These are phyloP conservation scores for Embiotoca jacksoni DNA, from an alignment of 2,113 vertebrate species.

Conservation along the genomic window DNA sequence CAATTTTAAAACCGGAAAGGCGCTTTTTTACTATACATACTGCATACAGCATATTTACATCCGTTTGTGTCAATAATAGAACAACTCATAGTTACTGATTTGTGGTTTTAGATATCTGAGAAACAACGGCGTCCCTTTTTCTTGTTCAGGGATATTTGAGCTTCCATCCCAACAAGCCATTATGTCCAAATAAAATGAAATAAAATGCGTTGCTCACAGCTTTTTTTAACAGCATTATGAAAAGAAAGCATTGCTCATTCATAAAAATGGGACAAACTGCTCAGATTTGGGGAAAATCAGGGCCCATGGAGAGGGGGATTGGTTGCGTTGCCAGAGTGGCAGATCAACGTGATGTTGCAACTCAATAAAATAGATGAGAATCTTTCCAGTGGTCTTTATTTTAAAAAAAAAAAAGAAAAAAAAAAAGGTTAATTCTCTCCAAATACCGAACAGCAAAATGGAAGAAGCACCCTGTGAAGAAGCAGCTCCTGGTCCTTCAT, in stretches of 20 bases:
- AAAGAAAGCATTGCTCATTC: conserved; percentile 17
- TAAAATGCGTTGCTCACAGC: neutral
- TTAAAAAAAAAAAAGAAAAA: conserved; percentile 56
- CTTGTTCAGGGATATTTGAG: neutral
- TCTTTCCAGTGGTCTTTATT: conserved; percentile 61
- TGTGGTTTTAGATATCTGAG: neutral
- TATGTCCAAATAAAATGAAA: conserved; percentile 3
- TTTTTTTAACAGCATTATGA: conserved; percentile 6
- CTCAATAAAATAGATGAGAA: neutral
- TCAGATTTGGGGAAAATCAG: neutral
- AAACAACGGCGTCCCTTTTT: neutral
- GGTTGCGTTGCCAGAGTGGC: neutral
- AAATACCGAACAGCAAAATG: conserved; percentile 24
- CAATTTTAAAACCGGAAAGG: no score
- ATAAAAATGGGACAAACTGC: neutral
- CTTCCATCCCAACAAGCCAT: conserved; percentile 3
- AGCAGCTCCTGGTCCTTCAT: conserved; percentile 27
- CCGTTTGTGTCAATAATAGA: no score
- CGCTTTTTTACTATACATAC: no score
- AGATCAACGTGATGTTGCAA: neutral
- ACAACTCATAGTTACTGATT: neutral
- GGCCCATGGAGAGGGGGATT: neutral
- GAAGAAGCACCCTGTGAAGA: conserved; percentile 4
- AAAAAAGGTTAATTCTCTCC: conserved; percentile 38
- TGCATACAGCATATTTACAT: no score